These are phyloP conservation scores for Parelbella ahira DNA, from an alignment of 2,888 invertebrate species.

Conservation along the genomic window DNA sequence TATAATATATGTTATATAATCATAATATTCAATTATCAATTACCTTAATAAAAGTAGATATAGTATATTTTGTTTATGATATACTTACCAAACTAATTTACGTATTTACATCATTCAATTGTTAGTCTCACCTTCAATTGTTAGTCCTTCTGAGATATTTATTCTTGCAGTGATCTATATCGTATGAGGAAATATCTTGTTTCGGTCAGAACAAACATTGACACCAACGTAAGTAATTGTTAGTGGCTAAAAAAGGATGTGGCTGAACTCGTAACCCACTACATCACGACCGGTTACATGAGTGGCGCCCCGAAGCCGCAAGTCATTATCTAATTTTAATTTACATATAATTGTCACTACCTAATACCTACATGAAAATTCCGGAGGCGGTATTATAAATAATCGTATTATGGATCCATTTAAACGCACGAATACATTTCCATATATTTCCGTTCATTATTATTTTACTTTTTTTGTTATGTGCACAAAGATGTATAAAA, in stretches of 20 bases:
- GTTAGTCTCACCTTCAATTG: too few relatives aligned
- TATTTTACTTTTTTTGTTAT: too few relatives aligned
- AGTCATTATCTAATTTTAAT: conserved; percentile 24
- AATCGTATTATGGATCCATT: conserved; percentile 12
- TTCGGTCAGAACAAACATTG: conserved; percentile 7
- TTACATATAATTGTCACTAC: conserved; percentile 24
- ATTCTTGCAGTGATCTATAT: conserved; percentile 14
- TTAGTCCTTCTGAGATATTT: too few relatives aligned
- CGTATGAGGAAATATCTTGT: conserved; percentile 8
- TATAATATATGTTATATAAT: too few relatives aligned
- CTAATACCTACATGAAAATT: conserved; percentile 14
- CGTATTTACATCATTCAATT: too few relatives aligned
- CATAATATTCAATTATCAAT: too few relatives aligned
- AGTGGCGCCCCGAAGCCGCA: conserved; percentile 29
- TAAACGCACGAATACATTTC: too few relatives aligned
- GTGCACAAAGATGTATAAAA: too few relatives aligned
- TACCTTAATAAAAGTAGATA: too few relatives aligned
- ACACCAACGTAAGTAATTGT: conserved; percentile 18
- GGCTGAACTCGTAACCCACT: conserved; percentile 28
- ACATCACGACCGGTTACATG: conserved; percentile 30
- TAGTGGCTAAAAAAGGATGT: conserved; percentile 19
- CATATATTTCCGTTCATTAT: too few relatives aligned
- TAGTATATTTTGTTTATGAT: too few relatives aligned
- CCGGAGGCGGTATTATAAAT: conserved; percentile 8
- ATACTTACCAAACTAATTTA: too few relatives aligned